Base-by-base conservation (phyloP, 2,113 vertebrate species). In the Lichenostomus cassidix region DNA sequence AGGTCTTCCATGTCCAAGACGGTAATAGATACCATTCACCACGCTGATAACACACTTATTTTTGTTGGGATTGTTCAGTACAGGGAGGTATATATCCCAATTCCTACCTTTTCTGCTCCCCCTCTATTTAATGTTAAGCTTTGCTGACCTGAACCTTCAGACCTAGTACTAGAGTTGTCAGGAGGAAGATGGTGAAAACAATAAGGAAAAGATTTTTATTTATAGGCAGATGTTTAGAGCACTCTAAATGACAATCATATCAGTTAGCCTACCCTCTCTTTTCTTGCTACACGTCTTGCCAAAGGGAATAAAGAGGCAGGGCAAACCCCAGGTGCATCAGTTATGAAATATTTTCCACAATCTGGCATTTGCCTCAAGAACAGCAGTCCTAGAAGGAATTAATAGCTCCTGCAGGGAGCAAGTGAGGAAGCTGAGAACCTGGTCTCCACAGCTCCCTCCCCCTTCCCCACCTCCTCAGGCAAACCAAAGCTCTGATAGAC, bases 381-480 rank as follows among this genome's bases (percentile, higher is more conserved):
- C 17, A 44, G 17, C 17, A 58, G 4, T 17, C 15, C 31, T 56
- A 20, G 10, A 14, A 56, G 22, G 35, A 10, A 28, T 31, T 56
- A 33, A 15, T 4, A 63, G 7, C 7, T 56, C 55, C 42, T 63
- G 31, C 37, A 90, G 49, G 27, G 13, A 39, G 25, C 5, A 49
- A 35, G 27, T 50, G 46, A 78, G n/a, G 41, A 89, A 50, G 8
- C 14, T 84, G 64, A 87, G 17, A 49, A 22, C 14, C 5, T 65
- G n/a, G 33, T 7, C 29, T 59, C 7, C 22, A 20, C 23, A 77
- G 27, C 10, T 5, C 22, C 7, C 7, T 62, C 8, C 18, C 6
- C 1, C 21, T 76, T 62, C 10, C 41, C 10, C 18, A 37, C 12
- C 41, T 37, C 20, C 29, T 12, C 0, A 0, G 33, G 47, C 4